Base-by-base conservation (phyloP, 2,113 vertebrate genomes). In the Pagrus major region DNA sequence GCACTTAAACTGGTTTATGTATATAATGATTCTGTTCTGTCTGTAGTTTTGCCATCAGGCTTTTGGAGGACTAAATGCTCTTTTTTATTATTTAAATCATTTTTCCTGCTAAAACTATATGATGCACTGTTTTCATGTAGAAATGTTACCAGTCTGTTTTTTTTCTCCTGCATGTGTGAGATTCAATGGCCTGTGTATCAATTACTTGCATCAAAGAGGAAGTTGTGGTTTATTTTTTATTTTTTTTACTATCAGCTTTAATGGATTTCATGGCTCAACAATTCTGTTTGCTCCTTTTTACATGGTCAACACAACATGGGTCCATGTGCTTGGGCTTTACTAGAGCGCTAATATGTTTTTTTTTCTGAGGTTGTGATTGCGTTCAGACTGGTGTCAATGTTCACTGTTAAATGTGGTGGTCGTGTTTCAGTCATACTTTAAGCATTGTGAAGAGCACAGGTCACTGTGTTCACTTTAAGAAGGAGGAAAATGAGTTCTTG, bases 351-450 rank as follows among this genome's bases (percentile, higher is more conserved):
- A 25, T 9, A 18, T 6, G 9, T 11, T 33, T 46, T n/a, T n/a
- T 66, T 16, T 25, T 15, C 61, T 21, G 46, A 29, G 29, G n/a
- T n/a, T 46, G 23, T 39, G n/a, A 44, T 31, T 6, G 1, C 41
- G 7, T 49, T 59, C 27, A 52, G 41, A 59, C 23, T 31, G 31
- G 27, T 65, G 60, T 59, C 49, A 16, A 20, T 41, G 41, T 49
- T 51, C 18, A 10, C 41, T 47, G 20, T 27, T 23, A 4, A 21
- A 61, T 20, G 37, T 69, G 41, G 29, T 23, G 60, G 12, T 37
- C 21, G 27, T 9, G 25, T 82, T 83, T 29, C n/a, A 56, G 56
- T 78, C 44, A 46, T 60, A 10, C 54, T 66, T 37, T 71, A 20
- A 71, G 61, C 56, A 35, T 35, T 1, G 4, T 29, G 46, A 49